These are phyloP conservation scores for Corynorhinus townsendii DNA, from an alignment of 2,113 vertebrate genomes.

Conservation along the genomic window DNA sequence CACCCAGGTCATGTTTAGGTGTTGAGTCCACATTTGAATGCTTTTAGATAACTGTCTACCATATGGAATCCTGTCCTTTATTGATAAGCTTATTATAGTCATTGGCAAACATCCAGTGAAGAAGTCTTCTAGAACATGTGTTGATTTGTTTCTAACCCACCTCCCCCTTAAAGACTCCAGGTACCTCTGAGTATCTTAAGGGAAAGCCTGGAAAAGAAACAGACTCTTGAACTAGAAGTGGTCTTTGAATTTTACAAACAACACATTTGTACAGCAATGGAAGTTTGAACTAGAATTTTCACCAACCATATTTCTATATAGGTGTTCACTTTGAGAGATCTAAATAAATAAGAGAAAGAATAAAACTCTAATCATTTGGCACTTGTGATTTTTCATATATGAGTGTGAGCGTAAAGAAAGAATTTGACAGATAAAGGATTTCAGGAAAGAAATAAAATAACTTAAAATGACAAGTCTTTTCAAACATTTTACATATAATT, in stretches of 20 bases:
- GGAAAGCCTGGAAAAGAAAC: not conserved
- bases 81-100: not conserved
- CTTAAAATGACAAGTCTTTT: not conserved
- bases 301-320: not conserved
- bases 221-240: not conserved
- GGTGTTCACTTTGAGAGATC: not conserved
- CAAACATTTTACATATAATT: conserved; percentile 13
- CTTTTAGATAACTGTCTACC: not conserved
- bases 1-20: not conserved
- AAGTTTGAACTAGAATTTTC: not conserved
- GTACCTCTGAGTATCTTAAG: not conserved
- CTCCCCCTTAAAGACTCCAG: not conserved
- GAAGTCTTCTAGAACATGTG: not conserved
- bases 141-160: not conserved
- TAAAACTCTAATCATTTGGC: conserved; percentile 19
- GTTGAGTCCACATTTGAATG: not conserved
- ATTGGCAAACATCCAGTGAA: not conserved
- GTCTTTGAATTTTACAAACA: not conserved
- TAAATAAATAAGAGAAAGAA: conserved; percentile 24
- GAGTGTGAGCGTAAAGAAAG: conserved; percentile 5
- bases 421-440: not conserved
- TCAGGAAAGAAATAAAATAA: conserved; percentile 13
- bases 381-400: conserved; percentile 1
- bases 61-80: not conserved
- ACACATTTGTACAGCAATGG: not conserved